phyloP scores from a whole-genome alignment of 2,113 vertebrate genomes.

The Ophthalmotilapia sp. region DNA sequence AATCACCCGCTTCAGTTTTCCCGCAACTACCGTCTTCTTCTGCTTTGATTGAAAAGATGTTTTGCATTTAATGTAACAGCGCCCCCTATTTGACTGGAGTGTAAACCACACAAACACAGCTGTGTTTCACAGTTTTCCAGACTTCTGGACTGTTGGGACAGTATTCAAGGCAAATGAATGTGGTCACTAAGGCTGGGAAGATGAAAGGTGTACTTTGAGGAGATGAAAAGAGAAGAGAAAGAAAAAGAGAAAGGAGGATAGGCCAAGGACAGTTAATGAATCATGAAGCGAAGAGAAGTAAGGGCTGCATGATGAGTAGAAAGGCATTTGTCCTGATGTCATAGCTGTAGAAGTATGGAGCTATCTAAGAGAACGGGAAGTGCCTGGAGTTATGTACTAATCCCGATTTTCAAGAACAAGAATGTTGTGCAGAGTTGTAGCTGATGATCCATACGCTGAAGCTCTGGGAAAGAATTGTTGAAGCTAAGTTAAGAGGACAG shows the following conservation, averaged over 20 bases:
- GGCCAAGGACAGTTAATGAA: neutral
- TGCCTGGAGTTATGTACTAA: neutral
- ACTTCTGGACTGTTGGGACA: neutral
- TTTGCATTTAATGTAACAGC: neutral
- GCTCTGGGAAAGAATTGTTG: neutral
- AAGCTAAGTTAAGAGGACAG: neutral
- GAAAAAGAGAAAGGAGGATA: neutral
- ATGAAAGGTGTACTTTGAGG: neutral
- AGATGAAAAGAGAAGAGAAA: neutral
- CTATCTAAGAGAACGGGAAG: neutral
- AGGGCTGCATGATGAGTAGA: neutral
- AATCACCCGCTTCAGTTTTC: conserved; percentile 58
- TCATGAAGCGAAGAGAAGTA: neutral
- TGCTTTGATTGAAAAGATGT: neutral
- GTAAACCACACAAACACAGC: neutral
- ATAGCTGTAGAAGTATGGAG: neutral
- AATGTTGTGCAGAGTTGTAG: neutral
- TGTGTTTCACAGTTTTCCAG: neutral
- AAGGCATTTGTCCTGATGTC: neutral
- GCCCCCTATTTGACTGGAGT: neutral
- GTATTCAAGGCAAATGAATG: neutral
- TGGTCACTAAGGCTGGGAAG: neutral
- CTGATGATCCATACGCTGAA: neutral
- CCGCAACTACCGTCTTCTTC: conserved; percentile 64
- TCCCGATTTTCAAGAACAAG: neutral